phyloP scores from a whole-genome alignment of 1,140 invertebrate genomes.

The Drosophila oshimai region DNA sequence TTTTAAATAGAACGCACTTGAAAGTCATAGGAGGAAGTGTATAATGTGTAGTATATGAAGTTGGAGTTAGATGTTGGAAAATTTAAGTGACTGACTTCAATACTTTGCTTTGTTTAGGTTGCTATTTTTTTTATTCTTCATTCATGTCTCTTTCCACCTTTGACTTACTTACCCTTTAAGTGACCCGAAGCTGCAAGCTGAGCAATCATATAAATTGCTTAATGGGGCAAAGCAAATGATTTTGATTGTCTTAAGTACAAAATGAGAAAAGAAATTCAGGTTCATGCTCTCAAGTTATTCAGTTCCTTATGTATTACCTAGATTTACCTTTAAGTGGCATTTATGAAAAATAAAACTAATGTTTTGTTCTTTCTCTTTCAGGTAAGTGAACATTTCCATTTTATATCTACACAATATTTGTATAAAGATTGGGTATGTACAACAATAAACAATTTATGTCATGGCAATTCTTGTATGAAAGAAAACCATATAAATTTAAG shows the following conservation, averaged over 20 bases:
- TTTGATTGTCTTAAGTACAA: slow-evolving; percentile 24
- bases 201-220: slow-evolving; percentile 28
- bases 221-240: slow-evolving; percentile 3
- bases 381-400: slow-evolving; percentile 44
- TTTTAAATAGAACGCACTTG: not conserved
- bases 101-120: not conserved
- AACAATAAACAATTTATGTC: no score
- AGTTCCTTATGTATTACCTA: not conserved
- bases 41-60: no score
- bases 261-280: not conserved
- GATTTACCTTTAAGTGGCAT: not conserved
- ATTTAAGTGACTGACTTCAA: no score
- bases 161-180: slow-evolving; percentile 18
- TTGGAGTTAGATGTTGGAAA: no score
- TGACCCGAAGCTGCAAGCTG: slow-evolving; percentile 23
- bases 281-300: not conserved
- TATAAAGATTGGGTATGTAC: slow-evolving; percentile 50
- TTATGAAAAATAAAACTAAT: not conserved
- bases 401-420: not conserved
- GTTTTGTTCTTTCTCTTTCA: slow-evolving; percentile 36
- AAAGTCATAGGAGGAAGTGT: not conserved
- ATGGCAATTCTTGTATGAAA: no score
- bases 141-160: not conserved
- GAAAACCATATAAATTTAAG: not conserved
- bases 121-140: not conserved